Conservation (phyloP, 2,888 invertebrate species). For the Diarsia rubi region DNA sequence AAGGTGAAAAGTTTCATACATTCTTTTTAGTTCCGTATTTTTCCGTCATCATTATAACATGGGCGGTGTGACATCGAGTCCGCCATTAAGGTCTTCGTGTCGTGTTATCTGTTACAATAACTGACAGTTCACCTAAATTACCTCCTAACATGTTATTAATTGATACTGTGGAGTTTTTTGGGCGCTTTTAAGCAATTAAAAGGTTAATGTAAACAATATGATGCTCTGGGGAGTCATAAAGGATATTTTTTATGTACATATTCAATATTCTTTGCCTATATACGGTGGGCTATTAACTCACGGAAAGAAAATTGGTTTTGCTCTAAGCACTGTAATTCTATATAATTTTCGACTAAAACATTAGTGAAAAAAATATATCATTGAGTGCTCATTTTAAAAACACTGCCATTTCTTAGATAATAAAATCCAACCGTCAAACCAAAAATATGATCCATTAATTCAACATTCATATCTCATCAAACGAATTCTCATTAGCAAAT, state of each 20-base stretch:
- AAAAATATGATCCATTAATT: conserved; percentile 32
- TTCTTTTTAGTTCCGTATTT: conserved; percentile 56
- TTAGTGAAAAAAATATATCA: too few relatives aligned
- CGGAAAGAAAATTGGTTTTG: background rate
- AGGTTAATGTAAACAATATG: conserved; percentile 68
- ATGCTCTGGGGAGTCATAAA: conserved; percentile 58
- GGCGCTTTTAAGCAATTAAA: conserved; percentile 66
- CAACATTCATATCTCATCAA: conserved; percentile 19
- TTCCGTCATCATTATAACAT: conserved; percentile 53
- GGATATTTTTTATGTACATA: conserved; percentile 45
- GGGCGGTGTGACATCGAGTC: conserved; percentile 75
- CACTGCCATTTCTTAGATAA: background rate
- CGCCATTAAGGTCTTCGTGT: conserved; percentile 75
- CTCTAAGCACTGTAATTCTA: background rate
- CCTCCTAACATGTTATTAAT: conserved; percentile 81
- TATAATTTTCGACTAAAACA: background rate
- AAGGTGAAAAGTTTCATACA: conserved; percentile 20
- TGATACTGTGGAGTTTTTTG: conserved; percentile 70
- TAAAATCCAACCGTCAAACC: conserved; percentile 20
- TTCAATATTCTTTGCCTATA: background rate
- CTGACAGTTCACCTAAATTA: conserved; percentile 84
- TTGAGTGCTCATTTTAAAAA: background rate
- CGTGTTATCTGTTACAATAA: conserved; percentile 80
- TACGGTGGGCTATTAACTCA: background rate
- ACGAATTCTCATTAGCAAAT: conserved; percentile 68